Evolutionary conservation across 1,140 invertebrate genomes (phyloP), one percentile per base, ranked within the genome.

Genomic region (Pseudomyrmex cubaensis): DNA sequence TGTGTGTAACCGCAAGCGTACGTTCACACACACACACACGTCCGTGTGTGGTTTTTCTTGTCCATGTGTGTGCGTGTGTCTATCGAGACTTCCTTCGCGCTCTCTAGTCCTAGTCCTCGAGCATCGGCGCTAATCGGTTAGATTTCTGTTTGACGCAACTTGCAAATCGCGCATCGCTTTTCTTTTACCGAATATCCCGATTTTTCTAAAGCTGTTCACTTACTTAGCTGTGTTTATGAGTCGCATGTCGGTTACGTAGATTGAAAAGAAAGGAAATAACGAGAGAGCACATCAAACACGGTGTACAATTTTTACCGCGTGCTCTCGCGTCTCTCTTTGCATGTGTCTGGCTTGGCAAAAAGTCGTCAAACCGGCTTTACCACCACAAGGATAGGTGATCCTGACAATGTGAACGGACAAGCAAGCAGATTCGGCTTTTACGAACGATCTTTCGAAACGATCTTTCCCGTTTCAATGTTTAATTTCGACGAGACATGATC

Each of bases 101-200:
- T 70, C 54, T 72, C 54, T 56, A 17, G 17, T 57, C 52, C 48
- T 54, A 56, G 57, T 56, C 13, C 46, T 72, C 20, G 13, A 48
- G 12, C 22, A 70, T 25, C 12, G 67, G 25, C 15, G 12, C 20
- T 72, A 25, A 15, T 70, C 22, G 25, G 10, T 80, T 13, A 50
- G 15, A 1, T 17, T 54, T 35, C 8, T 4, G 25, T 8, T 50
- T 4, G 12, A 44, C 22, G 13, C 46, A 46, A 48, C 66, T 35
- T 5, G 10, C 20, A 0, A 63, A 8, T 63, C 5, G 46, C 54
- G 52, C 12, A 17, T 56, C 4, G 0, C 44, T 20, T 1, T 20
- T 64, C 22, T n/a, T 63, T 4, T 44, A 20, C 67, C 67, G 12
- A 22, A 66, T 54, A n/a, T 50, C 2, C 13, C 9, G 9, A 15